Evolutionary conservation across 2,888 invertebrate genomes (phyloP).

Genomic region (Strigamia transsilvanica): DNA sequence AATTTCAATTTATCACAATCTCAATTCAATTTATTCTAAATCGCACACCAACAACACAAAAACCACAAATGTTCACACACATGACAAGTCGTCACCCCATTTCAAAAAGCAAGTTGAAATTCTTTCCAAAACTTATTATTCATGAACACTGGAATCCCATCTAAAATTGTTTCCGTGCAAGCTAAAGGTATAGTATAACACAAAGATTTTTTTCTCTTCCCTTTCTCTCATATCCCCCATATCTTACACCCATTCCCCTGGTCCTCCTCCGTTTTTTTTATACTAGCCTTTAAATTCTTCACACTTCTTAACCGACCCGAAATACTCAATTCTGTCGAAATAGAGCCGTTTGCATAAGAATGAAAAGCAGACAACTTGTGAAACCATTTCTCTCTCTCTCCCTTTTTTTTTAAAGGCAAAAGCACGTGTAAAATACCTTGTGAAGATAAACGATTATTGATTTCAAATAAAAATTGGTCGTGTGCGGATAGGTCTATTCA

Average conservation of each 20-base stretch:
- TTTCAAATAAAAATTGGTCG: conserved; percentile 50
- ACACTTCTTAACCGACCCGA: conserved; percentile 35
- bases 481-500: conserved; percentile 50
- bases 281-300: conserved; percentile 35
- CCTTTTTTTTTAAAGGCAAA: conserved; percentile 16
- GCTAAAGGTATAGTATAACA: conserved; percentile 3
- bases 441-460: conserved; percentile 48
- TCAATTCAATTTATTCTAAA: background rate
- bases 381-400: conserved; percentile 26
- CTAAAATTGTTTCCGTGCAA: conserved; percentile 24
- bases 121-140: background rate
- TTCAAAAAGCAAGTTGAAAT: background rate
- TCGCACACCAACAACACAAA: background rate
- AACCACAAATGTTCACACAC: background rate
- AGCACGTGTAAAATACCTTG: conserved; percentile 38
- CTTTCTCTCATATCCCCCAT: background rate
- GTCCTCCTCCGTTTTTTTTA: background rate
- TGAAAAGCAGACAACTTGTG: conserved; percentile 38
- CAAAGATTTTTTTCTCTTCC: no score
- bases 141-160: conserved; percentile 28
- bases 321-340: conserved; percentile 38
- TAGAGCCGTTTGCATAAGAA: conserved; percentile 38
- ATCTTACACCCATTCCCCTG: background rate
- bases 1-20: background rate
- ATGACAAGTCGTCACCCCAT: background rate